These are phyloP conservation scores for Chaetophractus vellerosus DNA, from an alignment of 2,797 vertebrate genomes.

Conservation along the genomic window DNA sequence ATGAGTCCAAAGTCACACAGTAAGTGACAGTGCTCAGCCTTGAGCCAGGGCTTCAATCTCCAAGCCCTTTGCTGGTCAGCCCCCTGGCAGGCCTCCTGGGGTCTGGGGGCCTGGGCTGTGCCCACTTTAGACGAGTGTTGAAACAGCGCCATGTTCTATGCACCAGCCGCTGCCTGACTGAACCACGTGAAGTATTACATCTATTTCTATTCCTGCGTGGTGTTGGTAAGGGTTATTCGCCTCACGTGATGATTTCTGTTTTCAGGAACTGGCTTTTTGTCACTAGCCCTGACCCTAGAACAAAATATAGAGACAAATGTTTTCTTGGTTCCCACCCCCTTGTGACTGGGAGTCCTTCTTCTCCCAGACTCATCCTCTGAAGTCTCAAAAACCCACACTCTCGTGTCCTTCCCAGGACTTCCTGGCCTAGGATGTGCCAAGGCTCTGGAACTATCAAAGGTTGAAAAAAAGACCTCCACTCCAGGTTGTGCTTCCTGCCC, in stretches of 20 bases:
- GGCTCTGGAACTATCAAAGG: neutral
- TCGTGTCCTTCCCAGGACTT: neutral
- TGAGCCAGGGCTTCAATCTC: neutral
- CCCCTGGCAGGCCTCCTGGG: no score
- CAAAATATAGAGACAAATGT: neutral
- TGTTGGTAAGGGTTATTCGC: neutral
- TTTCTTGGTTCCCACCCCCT: neutral
- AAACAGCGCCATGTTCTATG: accelerated
- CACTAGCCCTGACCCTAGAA: neutral
- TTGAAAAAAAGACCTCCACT: neutral
- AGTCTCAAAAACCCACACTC: neutral
- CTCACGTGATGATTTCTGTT: neutral
- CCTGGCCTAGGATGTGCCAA: neutral
- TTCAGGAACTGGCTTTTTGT: neutral
- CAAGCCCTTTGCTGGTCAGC: no score
- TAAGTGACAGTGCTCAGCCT: neutral
- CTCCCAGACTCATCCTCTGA: neutral
- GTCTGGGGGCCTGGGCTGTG: neutral
- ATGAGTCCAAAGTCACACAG: neutral
- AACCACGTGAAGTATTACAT: neutral
- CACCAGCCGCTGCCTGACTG: neutral
- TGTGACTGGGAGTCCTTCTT: neutral
- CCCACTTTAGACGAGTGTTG: no score
- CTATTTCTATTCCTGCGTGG: neutral
- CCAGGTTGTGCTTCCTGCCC: neutral